Evolutionary conservation across 2,888 invertebrate species (phyloP).

Genomic region (Pollenia amentaria): DNA sequence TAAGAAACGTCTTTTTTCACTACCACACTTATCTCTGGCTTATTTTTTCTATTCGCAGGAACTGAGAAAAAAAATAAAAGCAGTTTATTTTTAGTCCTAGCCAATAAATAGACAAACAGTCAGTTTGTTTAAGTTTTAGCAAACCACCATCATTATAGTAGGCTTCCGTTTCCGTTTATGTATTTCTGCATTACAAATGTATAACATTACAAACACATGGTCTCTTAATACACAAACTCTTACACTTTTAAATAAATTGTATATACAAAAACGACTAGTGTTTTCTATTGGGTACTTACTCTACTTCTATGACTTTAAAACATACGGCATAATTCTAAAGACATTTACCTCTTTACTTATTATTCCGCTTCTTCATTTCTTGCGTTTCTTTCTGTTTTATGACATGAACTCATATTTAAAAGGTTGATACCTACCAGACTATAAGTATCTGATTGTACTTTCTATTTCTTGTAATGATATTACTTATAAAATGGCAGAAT

Average conservation of each 20-base stretch:
- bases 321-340: constrained; percentile 68
- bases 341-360: constrained; percentile 66
- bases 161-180: constrained; percentile 76
- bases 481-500: constrained; percentile 41
- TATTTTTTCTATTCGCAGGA: constrained; percentile 42
- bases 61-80: constrained; percentile 55
- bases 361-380: constrained; percentile 23
- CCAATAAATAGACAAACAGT: constrained; percentile 37
- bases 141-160: constrained; percentile 70
- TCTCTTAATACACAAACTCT: constrained; percentile 13
- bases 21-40: not conserved
- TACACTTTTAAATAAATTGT: not conserved
- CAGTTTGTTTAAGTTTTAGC: constrained; percentile 63
- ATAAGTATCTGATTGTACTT: constrained; percentile 40
- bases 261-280: constrained; percentile 3
- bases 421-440: constrained; percentile 47
- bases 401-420: constrained; percentile 8
- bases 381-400: not conserved
- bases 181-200: constrained; percentile 31
- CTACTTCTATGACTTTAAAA: constrained; percentile 61
- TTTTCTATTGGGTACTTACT: constrained; percentile 39
- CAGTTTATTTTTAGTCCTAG: constrained; percentile 53
- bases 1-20: constrained; percentile 10
- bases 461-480: constrained; percentile 66
- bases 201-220: not conserved